Conservation (phyloP, 2,888 invertebrate genomes). For the Drosophila mulleri region DNA sequence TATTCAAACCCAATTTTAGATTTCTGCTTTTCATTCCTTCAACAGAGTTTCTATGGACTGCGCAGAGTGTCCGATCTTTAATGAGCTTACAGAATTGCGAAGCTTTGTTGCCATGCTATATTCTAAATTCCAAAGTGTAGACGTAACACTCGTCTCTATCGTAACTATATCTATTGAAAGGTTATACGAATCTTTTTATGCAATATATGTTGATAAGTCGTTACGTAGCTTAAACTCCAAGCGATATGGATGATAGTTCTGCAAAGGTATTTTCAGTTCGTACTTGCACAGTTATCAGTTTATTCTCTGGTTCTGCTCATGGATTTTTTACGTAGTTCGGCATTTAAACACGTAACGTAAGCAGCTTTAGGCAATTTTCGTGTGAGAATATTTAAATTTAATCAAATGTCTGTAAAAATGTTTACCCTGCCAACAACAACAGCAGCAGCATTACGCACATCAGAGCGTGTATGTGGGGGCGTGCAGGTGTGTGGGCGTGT, state of each 20-base stretch:
- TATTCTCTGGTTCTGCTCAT: not conserved
- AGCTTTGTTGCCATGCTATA: not conserved
- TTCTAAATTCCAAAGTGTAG: not conserved
- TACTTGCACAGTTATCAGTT: not conserved
- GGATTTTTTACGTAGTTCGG: slow-evolving; percentile 1
- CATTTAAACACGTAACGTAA: slow-evolving; percentile 28
- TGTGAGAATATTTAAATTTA: slow-evolving; percentile 78
- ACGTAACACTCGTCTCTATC: not conserved
- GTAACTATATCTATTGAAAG: not conserved
- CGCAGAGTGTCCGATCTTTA: slow-evolving; percentile 24
- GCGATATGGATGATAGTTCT: not conserved
- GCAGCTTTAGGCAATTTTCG: slow-evolving; percentile 65
- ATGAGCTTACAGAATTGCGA: not conserved
- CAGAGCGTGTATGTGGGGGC: slow-evolving; percentile 16
- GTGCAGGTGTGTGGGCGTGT: slow-evolving; percentile 27
- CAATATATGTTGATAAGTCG: not conserved
- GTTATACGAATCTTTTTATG: too few relatives aligned
- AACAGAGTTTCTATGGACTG: not conserved
- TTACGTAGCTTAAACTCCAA: not conserved
- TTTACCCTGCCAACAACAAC: slow-evolving; percentile 57
- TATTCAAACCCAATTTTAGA: slow-evolving; percentile 40
- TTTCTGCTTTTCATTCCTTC: not conserved
- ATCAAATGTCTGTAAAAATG: slow-evolving; percentile 79
- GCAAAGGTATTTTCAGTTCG: not conserved
- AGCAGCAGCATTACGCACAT: slow-evolving; percentile 39